These are phyloP conservation scores for Tanytarsus gracilentus DNA, from an alignment of 2,888 invertebrate genomes.

Conservation along the genomic window DNA sequence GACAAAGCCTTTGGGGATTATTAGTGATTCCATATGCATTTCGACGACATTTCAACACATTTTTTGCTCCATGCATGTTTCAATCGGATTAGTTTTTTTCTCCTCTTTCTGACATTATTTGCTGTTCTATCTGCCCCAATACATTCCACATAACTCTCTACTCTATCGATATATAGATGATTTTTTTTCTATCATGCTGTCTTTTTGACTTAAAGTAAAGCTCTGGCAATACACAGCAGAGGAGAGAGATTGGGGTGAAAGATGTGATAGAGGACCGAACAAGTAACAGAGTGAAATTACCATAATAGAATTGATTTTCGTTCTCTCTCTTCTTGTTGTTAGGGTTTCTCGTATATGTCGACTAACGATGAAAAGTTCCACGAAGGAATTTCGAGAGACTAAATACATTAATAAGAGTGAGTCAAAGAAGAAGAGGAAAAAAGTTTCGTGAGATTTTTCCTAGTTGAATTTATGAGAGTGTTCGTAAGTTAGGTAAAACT, in stretches of 20 bases:
- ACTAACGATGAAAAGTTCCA: neutral
- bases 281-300: slow-evolving; percentile 16
- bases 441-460: too few relatives aligned
- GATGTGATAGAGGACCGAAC: neutral
- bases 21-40: slow-evolving; percentile 25
- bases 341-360: neutral
- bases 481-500: too few relatives aligned
- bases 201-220: neutral
- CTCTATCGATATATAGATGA: neutral
- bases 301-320: slow-evolving; percentile 28
- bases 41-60: slow-evolving; percentile 20
- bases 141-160: neutral
- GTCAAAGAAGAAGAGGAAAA: too few relatives aligned
- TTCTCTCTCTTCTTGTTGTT: neutral
- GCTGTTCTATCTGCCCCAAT: neutral
- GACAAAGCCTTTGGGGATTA: slow-evolving; percentile 9
- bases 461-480: too few relatives aligned
- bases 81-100: slow-evolving; percentile 25
- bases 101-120: neutral
- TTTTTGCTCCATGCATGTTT: slow-evolving; percentile 1
- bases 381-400: too few relatives aligned
- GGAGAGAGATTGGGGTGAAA: neutral
- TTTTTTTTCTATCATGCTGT: neutral
- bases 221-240: neutral
- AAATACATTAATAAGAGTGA: too few relatives aligned